A percentile compares a stretch with the other conserved stretches of the same genome.
These are phyloP conservation scores for Lepeophtheirus nordmannii DNA, from an alignment of 2,888 invertebrate species.

Conservation along the genomic window DNA sequence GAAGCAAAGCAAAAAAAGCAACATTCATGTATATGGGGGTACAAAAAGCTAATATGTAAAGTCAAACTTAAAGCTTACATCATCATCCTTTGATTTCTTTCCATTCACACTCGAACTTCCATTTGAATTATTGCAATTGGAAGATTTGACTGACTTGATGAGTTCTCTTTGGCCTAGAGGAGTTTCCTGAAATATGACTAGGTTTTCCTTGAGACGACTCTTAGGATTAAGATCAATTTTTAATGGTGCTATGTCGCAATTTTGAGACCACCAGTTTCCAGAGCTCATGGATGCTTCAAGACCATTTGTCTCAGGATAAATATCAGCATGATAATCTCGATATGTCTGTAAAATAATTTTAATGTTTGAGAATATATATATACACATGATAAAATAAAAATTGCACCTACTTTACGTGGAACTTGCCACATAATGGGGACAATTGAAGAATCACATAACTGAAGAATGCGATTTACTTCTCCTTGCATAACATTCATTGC, in stretches of 20 bases:
- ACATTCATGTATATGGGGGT: not conserved
- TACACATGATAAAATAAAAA: not conserved
- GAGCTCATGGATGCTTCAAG: conserved; percentile 61
- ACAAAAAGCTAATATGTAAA: not conserved
- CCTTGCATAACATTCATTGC: conserved; percentile 91
- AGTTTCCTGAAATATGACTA: conserved; percentile 12
- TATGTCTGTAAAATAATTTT: conserved; percentile 47
- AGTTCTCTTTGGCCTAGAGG: conserved; percentile 11
- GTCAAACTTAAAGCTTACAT: not conserved
- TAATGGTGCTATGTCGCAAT: conserved; percentile 54
- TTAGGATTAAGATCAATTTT: conserved; percentile 66
- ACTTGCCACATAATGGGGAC: conserved; percentile 89
- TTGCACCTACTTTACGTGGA: conserved; percentile 56
- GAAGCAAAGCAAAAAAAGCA: too few species aligned
- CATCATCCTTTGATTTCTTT: conserved; percentile 2
- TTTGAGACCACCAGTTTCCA: conserved; percentile 57
- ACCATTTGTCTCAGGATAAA: conserved; percentile 79
- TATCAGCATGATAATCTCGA: conserved; percentile 80
- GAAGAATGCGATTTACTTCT: conserved; percentile 78
- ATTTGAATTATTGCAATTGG: not conserved
- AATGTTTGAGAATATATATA: not conserved
- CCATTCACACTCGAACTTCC: conserved; percentile 3
- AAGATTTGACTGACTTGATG: not conserved
- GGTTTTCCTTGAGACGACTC: conserved; percentile 3
- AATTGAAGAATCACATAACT: conserved; percentile 67